Evolutionary conservation across 2,113 vertebrate genomes (phyloP), one percentile per base, ranked within the genome.

Genomic region (Pomatorhinus ruficollis): DNA sequence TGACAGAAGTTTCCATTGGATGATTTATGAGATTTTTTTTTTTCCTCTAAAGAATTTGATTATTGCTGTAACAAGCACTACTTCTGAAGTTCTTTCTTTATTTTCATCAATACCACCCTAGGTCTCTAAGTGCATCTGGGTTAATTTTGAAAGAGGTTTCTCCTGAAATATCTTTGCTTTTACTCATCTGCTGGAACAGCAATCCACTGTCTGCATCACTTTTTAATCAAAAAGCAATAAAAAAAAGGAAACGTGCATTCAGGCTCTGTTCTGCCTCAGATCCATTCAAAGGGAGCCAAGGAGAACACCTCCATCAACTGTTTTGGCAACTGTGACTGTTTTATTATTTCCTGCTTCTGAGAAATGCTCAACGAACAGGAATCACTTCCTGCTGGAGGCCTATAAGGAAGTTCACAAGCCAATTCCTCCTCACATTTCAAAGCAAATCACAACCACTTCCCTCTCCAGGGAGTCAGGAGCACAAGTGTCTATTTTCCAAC

Each of bases 341-440:
- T 87, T 75, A 94, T 96, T 84, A 82, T 94, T 95, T 97, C 93
- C 93, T 95, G 57, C 56, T 72, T 31, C 30, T 64, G 61, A 95
- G 68, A 77, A 83, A 60, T 11, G 47, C 3, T 87, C 76, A 70
- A 54, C 15, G 2, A 72, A 39, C 39, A 63, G 83, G 85, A 86
- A 88, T 92, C 76, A 74, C 92, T 97, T 97, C 96, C 95, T 94
- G 74, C 87, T 87, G n/a, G 37, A 89, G 87, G 57, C 83, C 77
- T 35, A 47, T 52, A n/a, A 84, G 93, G 91, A 95, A 87, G 80
- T 75, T 75, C 83, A 54, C 24, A 25, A 63, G 54, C 12, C 56
- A 39, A 85, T 90, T 90, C 87, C 79, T 95, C 75, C 50, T 76
- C 80, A 27, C 31, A 33, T 80, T 85, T 88, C 84, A 86, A 83